Evolutionary conservation across 1,140 invertebrate genomes (phyloP), one percentile per base, ranked within the genome.

Genomic region (Pseudobourletiella spinata): DNA sequence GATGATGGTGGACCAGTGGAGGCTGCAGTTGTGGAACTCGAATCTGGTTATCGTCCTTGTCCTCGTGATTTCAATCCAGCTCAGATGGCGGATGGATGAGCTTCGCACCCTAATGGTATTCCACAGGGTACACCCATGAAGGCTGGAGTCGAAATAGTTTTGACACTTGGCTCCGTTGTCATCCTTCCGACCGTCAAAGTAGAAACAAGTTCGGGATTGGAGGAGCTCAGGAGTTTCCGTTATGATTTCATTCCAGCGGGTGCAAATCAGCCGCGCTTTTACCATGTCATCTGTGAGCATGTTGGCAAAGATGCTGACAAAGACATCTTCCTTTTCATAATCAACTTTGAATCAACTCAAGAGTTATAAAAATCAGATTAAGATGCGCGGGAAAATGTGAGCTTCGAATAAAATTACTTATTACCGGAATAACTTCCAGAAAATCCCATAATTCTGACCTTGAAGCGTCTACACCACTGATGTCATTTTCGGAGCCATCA

Each of bases 1-100:
- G 8, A 70, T 61, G 14, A 70, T 51, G 2, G 43, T 30, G 1
- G 48, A 16, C 68, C 68, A 70, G 44, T 65, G 67, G 6, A 70
- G 30, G 16, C 54, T 43, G 52, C 63, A 63, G 25, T 68, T 68
- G 30, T 62, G 46, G 8, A 65, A 42, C 28, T 65, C 63, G 1
- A 65, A 39, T 8, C 24, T 28, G 2, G 59, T 35, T n/a, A 67
- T 62, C 14, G 57, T 54, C 11, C 18, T 3, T 2, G 65, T 67
- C 14, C 30, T 26, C 35, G 51, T 61, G 50, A 46, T 58, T 6
- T 29, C 18, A 22, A 46, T 16, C 63, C 66, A 68, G 6, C 16
- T 32, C 2, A 55, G 46, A 42, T 65, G 66, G 4, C 59, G 32
- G 4, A 52, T 39, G 2, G 42, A 46, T 24, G 52, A 59, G 11